phyloP scores from a whole-genome alignment of 2,888 invertebrate species.

The Branchellion lobata region DNA sequence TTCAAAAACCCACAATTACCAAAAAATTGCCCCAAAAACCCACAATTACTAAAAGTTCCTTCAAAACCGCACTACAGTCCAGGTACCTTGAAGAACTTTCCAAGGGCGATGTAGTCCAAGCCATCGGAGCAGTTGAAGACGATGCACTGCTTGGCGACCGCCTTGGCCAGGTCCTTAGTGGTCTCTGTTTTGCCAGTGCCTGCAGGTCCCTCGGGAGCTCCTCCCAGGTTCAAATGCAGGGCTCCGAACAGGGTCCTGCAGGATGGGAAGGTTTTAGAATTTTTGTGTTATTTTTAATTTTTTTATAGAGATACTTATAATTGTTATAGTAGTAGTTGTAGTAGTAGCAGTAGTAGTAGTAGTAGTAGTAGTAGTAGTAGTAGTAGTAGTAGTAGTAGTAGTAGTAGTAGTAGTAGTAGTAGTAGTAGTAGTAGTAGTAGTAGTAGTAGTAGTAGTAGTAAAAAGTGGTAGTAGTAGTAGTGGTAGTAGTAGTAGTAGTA shows the following conservation, averaged over 20 bases:
- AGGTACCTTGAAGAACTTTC: slow-evolving; percentile 64
- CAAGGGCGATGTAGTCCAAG: slow-evolving; percentile 64
- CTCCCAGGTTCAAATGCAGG: slow-evolving; percentile 64
- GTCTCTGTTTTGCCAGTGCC: slow-evolving; percentile 65
- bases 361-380: slow-evolving; percentile 36
- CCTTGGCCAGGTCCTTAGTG: slow-evolving; percentile 64
- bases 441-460: slow-evolving; percentile 24
- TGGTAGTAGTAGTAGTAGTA: slow-evolving; percentile 27
- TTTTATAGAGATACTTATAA: too few species aligned
- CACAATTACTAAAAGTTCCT: too few species aligned
- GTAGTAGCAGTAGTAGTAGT: slow-evolving; percentile 21
- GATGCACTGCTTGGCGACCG: slow-evolving; percentile 65
- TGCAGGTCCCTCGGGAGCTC: slow-evolving; percentile 65
- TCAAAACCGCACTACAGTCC: too few species aligned
- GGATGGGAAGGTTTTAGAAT: slow-evolving; percentile 42
- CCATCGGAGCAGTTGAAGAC: slow-evolving; percentile 66
- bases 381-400: slow-evolving; percentile 40
- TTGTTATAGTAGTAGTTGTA: slow-evolving; percentile 4
- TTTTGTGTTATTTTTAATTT: too few species aligned
- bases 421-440: slow-evolving; percentile 39
- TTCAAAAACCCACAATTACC: background rate
- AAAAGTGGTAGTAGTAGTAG: slow-evolving; percentile 21
- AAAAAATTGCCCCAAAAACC: too few species aligned
- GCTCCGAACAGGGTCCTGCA: slow-evolving; percentile 63
- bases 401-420: slow-evolving; percentile 40